Percentiles rank a stretch among this genome's conserved stretches.
These are phyloP conservation scores for Drosophila persimilis DNA, from an alignment of 1,140 invertebrate species.

Conservation along the genomic window DNA sequence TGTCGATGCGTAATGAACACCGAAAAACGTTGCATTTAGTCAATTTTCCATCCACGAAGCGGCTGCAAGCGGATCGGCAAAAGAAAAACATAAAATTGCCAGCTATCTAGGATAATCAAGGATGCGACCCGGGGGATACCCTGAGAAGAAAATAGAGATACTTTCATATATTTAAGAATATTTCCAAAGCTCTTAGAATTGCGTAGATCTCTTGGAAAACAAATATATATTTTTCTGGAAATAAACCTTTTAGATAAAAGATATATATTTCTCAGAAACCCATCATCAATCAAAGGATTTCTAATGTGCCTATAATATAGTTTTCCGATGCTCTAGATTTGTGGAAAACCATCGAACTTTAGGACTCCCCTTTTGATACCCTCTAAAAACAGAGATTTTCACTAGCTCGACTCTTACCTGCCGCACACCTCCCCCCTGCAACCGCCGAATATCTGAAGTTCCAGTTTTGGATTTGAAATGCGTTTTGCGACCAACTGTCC, in stretches of 20 bases:
- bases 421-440: conserved; percentile 8
- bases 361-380: conserved; percentile 1
- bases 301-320: no score
- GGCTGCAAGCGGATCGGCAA: conserved; percentile 5
- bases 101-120: neutral
- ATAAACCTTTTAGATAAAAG: no score
- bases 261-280: no score
- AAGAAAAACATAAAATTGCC: conserved; percentile 12
- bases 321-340: no score
- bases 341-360: neutral
- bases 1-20: conserved; percentile 49
- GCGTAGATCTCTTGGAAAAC: no score
- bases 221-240: no score
- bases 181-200: no score
- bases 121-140: neutral
- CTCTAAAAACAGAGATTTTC: conserved; percentile 16
- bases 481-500: conserved; percentile 64
- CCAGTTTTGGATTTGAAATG: conserved; percentile 77
- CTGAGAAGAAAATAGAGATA: neutral
- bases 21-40: conserved; percentile 70
- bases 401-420: conserved; percentile 27
- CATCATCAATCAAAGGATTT: no score
- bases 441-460: conserved; percentile 65
- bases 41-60: conserved; percentile 67
- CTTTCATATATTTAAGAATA: neutral